Evolutionary conservation across 2,113 vertebrate species (phyloP), one percentile per base, ranked within the genome.

Genomic region (Cinclus cinclus): DNA sequence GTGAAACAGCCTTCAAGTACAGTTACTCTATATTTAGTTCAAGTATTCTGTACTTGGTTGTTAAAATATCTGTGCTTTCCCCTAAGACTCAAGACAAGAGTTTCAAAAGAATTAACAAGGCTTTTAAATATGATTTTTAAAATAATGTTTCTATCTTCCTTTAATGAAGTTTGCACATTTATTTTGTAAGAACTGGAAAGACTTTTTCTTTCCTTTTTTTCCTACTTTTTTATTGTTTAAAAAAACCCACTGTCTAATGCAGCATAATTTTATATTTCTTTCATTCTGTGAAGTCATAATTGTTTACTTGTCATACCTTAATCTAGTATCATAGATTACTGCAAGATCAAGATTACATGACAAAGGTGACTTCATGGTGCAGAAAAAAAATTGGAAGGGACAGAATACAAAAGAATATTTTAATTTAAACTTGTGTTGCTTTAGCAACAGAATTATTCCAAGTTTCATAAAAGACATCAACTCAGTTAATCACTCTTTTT

Each of bases 271-370:
- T 94, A 87, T 94, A 49, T 77, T 92, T 95, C 84, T 97, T 97
- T 79, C 76, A 87, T 95, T 97, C 94, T 65, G 30, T 93, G 80
- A 97, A 96, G 93, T 96, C 10, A 19, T 94, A 96, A 97, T 95
- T 97, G 83, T 93, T 97, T 95, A 94, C 68, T 94, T 97, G 50
- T 92, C 90, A 92, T 96, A 94, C 77, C 85, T 95, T 96, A 96
- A 96, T 97, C 83, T 88, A 82, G 67, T 95, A 92, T 89, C 85
- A 96, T 83, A 96, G 92, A 96, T 90, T 93, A 97, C 86, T 96
- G 78, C 44, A 96, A 92, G 94, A 97, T 95, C 92, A 97, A 97
- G 97, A 94, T 92, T 93, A 85, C 53, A 46, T 75, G 96, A 95
- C 30, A 95, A 78, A 49, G 92, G 90, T 92, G 92, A 96, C 93